Conservation (phyloP, 2,113 vertebrate genomes). For the Callocephalon fimbriatum region DNA sequence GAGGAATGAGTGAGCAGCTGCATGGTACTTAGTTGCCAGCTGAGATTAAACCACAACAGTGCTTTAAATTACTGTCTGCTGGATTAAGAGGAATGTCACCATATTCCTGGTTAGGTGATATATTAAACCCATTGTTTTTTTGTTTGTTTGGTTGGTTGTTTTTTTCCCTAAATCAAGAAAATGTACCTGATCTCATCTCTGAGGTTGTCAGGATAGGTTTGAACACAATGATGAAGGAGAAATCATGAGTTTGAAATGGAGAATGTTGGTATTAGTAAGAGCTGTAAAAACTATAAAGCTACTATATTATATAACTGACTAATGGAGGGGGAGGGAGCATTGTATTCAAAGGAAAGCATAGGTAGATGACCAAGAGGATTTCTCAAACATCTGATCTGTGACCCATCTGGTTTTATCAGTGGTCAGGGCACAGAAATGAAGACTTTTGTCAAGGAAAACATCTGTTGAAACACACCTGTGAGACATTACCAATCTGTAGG, state of each 20-base stretch:
- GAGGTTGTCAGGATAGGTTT: neutral
- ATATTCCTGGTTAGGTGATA: neutral
- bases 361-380: neutral
- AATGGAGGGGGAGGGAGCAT: neutral
- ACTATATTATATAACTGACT: neutral
- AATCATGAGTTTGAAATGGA: neutral
- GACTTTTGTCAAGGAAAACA: neutral
- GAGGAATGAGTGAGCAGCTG: neutral
- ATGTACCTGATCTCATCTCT: neutral
- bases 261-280: neutral
- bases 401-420: neutral
- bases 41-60: neutral
- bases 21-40: neutral
- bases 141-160: fast-evolving
- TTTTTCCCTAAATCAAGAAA: neutral
- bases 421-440: neutral
- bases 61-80: neutral
- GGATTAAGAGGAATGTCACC: neutral
- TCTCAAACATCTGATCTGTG: neutral
- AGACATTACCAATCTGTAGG: neutral
- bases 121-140: neutral
- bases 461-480: neutral
- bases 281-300: neutral
- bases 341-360: neutral
- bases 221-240: neutral